Conservation (phyloP, 2,888 invertebrate genomes). For the Acrobasis consociella region DNA sequence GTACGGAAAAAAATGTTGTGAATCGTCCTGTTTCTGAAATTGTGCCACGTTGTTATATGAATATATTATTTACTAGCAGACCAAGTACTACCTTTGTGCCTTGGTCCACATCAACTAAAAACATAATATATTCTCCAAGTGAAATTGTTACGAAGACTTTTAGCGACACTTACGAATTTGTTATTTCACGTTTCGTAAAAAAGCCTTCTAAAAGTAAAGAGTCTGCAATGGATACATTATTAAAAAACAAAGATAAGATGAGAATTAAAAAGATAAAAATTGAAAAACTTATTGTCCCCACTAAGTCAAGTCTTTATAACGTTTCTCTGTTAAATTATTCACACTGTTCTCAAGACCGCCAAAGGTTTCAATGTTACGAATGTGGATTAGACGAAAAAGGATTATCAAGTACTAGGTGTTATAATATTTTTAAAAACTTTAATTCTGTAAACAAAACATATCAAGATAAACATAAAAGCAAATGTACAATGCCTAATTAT, state of each 20-base stretch:
- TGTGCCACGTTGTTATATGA: background rate
- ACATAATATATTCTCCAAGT: background rate
- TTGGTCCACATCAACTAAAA: background rate
- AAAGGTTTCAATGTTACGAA: slow-evolving; percentile 36
- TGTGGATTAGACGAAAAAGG: slow-evolving; percentile 41
- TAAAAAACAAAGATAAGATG: background rate
- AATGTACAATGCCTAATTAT: slow-evolving; percentile 26
- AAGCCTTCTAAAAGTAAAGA: background rate
- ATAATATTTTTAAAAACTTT: slow-evolving; percentile 31
- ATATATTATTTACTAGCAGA: background rate
- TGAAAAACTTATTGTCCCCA: background rate
- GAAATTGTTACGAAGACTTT: background rate
- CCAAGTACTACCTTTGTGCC: background rate
- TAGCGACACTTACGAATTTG: slow-evolving; percentile 3
- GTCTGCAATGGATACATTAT: background rate
- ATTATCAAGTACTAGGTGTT: slow-evolving; percentile 36
- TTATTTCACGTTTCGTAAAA: background rate
- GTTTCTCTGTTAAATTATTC: background rate
- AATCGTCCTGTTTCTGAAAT: background rate
- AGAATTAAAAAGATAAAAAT: background rate
- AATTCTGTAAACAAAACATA: background rate
- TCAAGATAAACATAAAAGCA: slow-evolving; percentile 22
- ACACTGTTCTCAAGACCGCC: background rate
- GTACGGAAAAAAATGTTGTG: background rate
- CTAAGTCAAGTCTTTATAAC: background rate